Evolutionary conservation across 2,888 invertebrate species (phyloP).

Genomic region (Rhingia campestris): DNA sequence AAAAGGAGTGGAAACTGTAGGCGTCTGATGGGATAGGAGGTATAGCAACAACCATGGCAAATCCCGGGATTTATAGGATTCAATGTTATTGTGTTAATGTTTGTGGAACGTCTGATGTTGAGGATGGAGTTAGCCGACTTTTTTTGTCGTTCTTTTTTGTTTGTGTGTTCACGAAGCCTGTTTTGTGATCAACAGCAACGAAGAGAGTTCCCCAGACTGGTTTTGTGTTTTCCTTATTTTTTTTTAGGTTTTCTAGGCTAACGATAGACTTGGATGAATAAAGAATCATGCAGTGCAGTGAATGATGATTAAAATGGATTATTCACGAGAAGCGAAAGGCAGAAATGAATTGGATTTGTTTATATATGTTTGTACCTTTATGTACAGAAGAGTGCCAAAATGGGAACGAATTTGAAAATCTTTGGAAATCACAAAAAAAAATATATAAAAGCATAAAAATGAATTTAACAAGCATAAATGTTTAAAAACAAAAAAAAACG

Average conservation of each 20-base stretch:
- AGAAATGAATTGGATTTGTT: background rate
- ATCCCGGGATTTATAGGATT: conserved; percentile 71
- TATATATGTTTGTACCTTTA: no score
- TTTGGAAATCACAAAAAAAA: background rate
- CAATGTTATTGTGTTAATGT: conserved; percentile 74
- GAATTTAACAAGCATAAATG: no score
- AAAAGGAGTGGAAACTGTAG: conserved; percentile 58
- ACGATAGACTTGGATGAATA: conserved; percentile 48
- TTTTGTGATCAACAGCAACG: conserved; percentile 40
- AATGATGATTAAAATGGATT: conserved; percentile 59
- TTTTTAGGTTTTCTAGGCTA: conserved; percentile 61
- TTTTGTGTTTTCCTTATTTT: conserved; percentile 31
- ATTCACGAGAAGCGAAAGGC: conserved; percentile 42
- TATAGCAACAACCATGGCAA: conserved; percentile 37
- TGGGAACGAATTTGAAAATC: background rate
- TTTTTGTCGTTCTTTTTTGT: conserved; percentile 1
- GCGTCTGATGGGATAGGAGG: conserved; percentile 37
- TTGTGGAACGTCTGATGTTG: conserved; percentile 70
- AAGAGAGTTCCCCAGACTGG: conserved; percentile 48
- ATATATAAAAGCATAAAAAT: no score
- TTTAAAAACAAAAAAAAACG: no score
- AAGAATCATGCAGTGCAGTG: conserved; percentile 13
- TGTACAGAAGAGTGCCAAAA: background rate
- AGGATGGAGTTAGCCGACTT: conserved; percentile 27
- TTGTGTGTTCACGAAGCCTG: conserved; percentile 34